Evolutionary conservation across 2,113 vertebrate species (phyloP).

Genomic region (Megalops atlanticus): DNA sequence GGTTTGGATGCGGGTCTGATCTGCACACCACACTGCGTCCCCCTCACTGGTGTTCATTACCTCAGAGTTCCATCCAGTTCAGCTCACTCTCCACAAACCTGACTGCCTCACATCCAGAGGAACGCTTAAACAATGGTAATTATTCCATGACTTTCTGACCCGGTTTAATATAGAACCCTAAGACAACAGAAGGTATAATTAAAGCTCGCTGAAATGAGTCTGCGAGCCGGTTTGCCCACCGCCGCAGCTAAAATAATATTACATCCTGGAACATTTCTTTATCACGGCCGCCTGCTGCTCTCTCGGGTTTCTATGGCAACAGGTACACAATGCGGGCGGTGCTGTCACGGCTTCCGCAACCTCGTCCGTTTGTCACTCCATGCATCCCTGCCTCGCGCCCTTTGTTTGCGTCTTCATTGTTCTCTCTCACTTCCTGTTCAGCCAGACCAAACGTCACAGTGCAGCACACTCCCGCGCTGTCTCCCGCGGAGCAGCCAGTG

Average conservation of each 20-base stretch:
- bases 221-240: not conserved
- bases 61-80: not conserved
- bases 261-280: slow-evolving; percentile 25
- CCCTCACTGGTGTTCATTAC: too few species aligned
- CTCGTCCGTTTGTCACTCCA: not conserved
- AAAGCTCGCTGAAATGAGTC: not conserved
- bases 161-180: not conserved
- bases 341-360: not conserved
- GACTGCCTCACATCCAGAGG: not conserved
- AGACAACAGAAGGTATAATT: not conserved
- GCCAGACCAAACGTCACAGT: not conserved
- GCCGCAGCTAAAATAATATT: not conserved
- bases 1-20: too few species aligned
- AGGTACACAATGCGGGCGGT: slow-evolving; percentile 25
- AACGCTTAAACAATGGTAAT: not conserved
- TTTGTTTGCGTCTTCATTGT: not conserved
- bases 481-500: not conserved
- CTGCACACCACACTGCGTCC: too few species aligned
- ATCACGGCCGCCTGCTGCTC: slow-evolving; percentile 24
- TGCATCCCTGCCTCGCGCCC: not conserved
- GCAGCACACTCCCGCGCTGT: not conserved
- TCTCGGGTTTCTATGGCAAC: slow-evolving; percentile 45
- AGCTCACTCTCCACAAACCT: not conserved
- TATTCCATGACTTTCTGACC: not conserved
- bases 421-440: not conserved